Evolutionary conservation across 2,888 invertebrate species (phyloP).

Genomic region (Sthenelais limicola): DNA sequence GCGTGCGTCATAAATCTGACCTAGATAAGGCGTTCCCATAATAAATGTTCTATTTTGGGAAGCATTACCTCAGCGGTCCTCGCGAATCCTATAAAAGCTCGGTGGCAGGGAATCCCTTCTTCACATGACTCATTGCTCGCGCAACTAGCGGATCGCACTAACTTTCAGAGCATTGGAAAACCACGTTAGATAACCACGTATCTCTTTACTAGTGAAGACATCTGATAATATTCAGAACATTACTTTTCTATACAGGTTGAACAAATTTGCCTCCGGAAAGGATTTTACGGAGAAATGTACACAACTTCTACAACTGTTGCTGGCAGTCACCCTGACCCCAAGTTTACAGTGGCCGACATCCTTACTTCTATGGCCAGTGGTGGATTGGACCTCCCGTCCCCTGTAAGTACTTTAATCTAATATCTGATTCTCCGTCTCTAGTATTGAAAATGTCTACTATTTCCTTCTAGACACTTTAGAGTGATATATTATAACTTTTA

Average conservation of each 20-base stretch:
- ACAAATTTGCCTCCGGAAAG: no score
- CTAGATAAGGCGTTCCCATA: no score
- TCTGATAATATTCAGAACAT: no score
- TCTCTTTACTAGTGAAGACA: no score
- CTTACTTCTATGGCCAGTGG: constrained; percentile 70
- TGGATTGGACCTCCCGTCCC: constrained; percentile 53
- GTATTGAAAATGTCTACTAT: background rate
- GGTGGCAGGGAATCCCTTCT: background rate
- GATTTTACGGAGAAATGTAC: constrained; percentile 15
- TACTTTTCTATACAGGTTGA: no score
- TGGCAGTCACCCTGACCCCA: constrained; percentile 48
- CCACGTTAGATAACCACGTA: no score
- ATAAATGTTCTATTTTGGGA: constrained; percentile 27
- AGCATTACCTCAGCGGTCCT: constrained; percentile 6
- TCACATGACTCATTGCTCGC: background rate
- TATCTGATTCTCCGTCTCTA: no score
- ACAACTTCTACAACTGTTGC: constrained; percentile 8
- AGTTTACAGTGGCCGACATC: constrained; percentile 70
- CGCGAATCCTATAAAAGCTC: constrained; percentile 26
- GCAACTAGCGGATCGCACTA: background rate
- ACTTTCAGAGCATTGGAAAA: no score
- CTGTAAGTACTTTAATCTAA: constrained; percentile 55
- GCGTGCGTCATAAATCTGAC: no score
- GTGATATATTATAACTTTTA: no score
- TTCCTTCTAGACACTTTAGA: no score